Base-by-base conservation (phyloP, 1,140 invertebrate genomes). In the Phocides pigmalion region DNA sequence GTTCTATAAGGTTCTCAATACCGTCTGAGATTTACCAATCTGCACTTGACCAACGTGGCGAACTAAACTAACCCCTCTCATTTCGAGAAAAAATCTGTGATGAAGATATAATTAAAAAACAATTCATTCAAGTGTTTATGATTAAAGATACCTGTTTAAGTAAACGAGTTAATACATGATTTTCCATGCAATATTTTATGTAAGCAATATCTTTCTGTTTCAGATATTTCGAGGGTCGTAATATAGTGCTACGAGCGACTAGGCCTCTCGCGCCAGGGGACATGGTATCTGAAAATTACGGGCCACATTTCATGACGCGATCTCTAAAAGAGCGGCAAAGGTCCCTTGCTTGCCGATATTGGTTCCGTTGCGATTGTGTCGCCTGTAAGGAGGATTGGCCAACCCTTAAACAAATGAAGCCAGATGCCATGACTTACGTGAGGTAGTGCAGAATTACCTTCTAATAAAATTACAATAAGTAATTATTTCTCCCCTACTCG, bases 251-350 rank as follows among this genome's bases (percentile, higher is more conserved):
- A 0, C 92, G 94, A 14, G 93, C 96, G 0, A 93, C 94, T 0
- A 92, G 94, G 47, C 93, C 94, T 0, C 81, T 97, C 42, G 75
- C 87, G 9, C 84, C 92, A 0, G 95, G 95, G 0, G 94, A 96
- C 28, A 79, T 94, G 39, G 93, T 98, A 0, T 93, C 94, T 0
- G 97, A 98, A 75, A 98, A 98, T 84, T 98, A 98, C 85, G 97
- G 97, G 0, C 96, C 96, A 4, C 93, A 96, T 59, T 97, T 96
- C 80, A 94, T 95, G 3, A 94, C 95, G 67, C 93, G 93, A 44
- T 89, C 76, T 14, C 75, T 93, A 5, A 84, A 88, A n/a, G 94
- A 96, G 12, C 88, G 97, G 0, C 94, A 94, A 72, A 84, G 92
- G 41, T 93, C 93, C 6, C 89, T 98, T 0, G 84, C 89, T 2